phyloP scores from a whole-genome alignment of 2,797 vertebrate genomes.

The Myotis vivesi region DNA sequence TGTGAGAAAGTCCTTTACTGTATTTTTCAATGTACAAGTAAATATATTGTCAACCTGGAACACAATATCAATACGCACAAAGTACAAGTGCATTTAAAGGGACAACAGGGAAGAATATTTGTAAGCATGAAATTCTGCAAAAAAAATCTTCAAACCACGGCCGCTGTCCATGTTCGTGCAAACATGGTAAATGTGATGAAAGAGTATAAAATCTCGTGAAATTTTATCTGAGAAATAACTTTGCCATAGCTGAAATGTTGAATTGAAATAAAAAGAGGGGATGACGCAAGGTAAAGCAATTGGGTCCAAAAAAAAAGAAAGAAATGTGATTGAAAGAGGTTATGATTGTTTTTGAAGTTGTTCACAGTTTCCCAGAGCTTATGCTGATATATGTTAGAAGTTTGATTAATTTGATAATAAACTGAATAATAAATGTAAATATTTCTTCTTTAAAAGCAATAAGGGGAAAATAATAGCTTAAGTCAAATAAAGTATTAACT shows the following conservation, averaged over 20 bases:
- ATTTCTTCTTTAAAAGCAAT: slow-evolving; percentile 31
- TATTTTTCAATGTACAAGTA: background rate
- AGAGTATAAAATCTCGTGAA: background rate
- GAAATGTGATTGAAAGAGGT: background rate
- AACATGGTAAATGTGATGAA: background rate
- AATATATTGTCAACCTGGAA: slow-evolving; percentile 37
- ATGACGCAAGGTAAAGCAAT: background rate
- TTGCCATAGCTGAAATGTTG: background rate
- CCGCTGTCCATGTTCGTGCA: background rate
- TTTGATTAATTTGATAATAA: slow-evolving; percentile 7
- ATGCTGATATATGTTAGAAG: background rate
- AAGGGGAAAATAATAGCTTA: background rate
- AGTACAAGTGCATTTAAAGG: background rate
- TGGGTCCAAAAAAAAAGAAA: background rate
- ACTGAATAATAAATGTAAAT: background rate
- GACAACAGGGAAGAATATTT: background rate
- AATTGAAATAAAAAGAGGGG: slow-evolving; percentile 2
- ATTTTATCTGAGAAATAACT: background rate
- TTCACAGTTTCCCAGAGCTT: background rate
- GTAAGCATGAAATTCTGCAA: background rate
- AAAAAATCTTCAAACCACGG: background rate
- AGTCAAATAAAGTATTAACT: background rate
- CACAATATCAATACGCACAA: background rate
- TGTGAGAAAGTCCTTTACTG: background rate
- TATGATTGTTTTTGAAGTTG: background rate